Conservation (phyloP, 1,140 invertebrate species). For the Drosophila gunungcola region DNA sequence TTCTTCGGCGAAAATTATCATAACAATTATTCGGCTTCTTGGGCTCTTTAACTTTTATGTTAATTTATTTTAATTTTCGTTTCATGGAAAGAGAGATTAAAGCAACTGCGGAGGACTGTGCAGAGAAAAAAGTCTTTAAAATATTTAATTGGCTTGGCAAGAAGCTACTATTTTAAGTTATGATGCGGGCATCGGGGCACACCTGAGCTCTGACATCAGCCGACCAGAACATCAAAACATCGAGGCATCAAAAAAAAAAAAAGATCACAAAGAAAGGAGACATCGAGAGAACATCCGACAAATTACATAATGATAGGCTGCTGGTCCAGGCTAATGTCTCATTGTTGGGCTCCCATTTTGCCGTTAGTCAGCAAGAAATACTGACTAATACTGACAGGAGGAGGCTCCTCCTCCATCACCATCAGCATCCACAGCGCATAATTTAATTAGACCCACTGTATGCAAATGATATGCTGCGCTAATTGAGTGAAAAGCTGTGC, state of each 20-base stretch:
- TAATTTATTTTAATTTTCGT: constrained; percentile 75
- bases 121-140: constrained; percentile 56
- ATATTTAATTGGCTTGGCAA: constrained; percentile 71
- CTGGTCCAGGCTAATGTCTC: constrained; percentile 35
- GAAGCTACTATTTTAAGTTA: constrained; percentile 78
- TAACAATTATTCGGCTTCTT: constrained; percentile 65
- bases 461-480: constrained; percentile 74
- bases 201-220: constrained; percentile 66
- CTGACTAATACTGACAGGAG: constrained; percentile 5
- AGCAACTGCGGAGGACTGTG: constrained; percentile 54
- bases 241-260: background rate
- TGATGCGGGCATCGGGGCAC: constrained; percentile 49
- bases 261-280: constrained; percentile 35
- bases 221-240: constrained; percentile 7
- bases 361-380: constrained; percentile 23
- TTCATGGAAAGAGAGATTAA: constrained; percentile 55
- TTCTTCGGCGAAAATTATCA: constrained; percentile 67
- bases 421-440: constrained; percentile 21
- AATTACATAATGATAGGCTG: constrained; percentile 76
- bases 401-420: background rate
- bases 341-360: constrained; percentile 40
- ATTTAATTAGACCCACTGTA: constrained; percentile 65
- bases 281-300: constrained; percentile 49
- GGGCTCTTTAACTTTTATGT: constrained; percentile 67
- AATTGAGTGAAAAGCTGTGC: constrained; percentile 69